Evolutionary conservation across 2,797 vertebrate genomes (phyloP), one percentile per base, ranked within the genome.

Genomic region (Lutjanus argentimaculatus): DNA sequence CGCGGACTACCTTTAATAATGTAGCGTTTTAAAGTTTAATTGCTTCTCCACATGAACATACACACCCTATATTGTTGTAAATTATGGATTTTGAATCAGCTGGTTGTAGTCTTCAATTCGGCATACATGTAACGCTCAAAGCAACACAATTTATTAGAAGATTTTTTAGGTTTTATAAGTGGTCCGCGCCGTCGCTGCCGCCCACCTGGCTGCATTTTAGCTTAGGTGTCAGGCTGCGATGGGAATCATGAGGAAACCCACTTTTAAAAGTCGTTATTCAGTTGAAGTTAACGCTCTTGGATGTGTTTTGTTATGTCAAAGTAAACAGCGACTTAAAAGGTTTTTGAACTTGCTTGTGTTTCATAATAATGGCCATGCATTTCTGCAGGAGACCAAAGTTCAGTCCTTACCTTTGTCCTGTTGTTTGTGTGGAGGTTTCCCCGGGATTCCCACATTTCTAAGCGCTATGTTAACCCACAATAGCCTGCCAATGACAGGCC

Each of bases 31-130:
- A 58, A 67, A 6, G 2, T 36, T 0, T 6, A 14, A 19, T 9
- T 0, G 1, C 4, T 16, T 70, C 40, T 8, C 1, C 0, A 0
- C 10, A 2, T 0, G 0, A 0, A 0, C 2, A 2, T 0, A 8
- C 12, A 12, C 0, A 6, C 1, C 1, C 0, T 0, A 6, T 0
- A 1, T 10, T 1, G 10, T 3, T 59, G 0, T 0, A 19, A 52
- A 19, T 0, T 0, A 1, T 49, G 0, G 14, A 0, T 42, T 0
- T 11, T 36, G 1, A 64, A 22, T 74, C 1, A 17, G 7, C 0
- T 0, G 0, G 2, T 6, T 0, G 0, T 3, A 0, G 1, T 53
- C 6, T 84, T 76, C 0, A 72, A 74, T 86, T 84, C 88, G 85
- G 81, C 76, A 0, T 2, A 21, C 0, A 6, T 58, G 0, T 17